Base-by-base conservation (phyloP, 2,113 vertebrate genomes). In the Agelaius tricolor region DNA sequence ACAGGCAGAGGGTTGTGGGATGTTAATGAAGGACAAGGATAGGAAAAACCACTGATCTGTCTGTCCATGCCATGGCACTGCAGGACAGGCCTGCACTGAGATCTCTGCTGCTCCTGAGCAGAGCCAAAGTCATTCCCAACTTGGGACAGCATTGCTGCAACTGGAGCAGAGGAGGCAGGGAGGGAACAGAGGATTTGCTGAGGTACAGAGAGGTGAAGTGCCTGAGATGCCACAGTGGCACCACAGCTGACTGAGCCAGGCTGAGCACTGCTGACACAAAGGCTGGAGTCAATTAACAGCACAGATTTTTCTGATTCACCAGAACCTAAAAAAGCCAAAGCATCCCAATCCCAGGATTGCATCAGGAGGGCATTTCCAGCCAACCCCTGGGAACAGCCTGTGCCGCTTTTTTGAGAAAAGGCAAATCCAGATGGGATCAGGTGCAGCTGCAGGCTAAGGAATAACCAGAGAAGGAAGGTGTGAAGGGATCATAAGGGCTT, bases 261-360 rank as follows among this genome's bases (percentile, higher is more conserved):
- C 16, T 82, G 77, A 71, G 52, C 61, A 39, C 61, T 44, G 69
- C 73, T 57, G 41, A 80, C 63, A 90, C 26, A 5, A 39, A 55
- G n/a, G 6, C 78, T 62, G 74, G 49, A 66, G 55, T 10, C 63
- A 77, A 83, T 66, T 72, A 87, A 54, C 49, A 52, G 66, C 77
- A 87, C 41, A 72, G 58, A 88, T 30, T 72, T 61, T 73, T 91
- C 81, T 93, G 82, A 90, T 74, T 95, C 63, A 84, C 59, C 41
- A 92, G 21, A 81, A 76, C 5, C 69, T 23, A 23, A 46, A 57
- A 35, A n/a, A 65, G 16, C 35, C 44, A 27, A 68, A 11, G 14
- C 43, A 33, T 30, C 35, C 41, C 61, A 87, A 13, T 28, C 30
- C 52, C 6, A 15, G 71, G 47, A 66, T 58, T 95, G 68, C 83